Percentiles rank a stretch among this genome's conserved stretches.
These are phyloP conservation scores for Phataginus tricuspis DNA, from an alignment of 2,797 vertebrate species.

Conservation along the genomic window DNA sequence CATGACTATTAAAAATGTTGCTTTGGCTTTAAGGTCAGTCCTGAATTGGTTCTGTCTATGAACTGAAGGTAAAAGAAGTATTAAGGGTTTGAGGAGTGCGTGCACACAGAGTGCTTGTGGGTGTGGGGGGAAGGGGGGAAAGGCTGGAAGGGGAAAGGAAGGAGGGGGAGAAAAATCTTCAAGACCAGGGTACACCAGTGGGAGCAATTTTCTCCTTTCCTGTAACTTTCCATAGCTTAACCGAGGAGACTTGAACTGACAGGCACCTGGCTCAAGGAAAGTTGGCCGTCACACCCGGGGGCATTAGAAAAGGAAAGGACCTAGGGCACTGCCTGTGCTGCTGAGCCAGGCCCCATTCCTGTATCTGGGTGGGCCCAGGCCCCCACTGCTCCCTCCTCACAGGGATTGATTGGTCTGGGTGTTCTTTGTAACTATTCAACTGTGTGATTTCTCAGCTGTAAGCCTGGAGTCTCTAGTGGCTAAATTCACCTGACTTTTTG, in stretches of 20 bases:
- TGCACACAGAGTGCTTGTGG: not conserved
- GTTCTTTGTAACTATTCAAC: not conserved
- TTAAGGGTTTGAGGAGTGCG: conserved; percentile 51
- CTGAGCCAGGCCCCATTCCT: not conserved
- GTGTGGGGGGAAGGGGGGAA: not conserved
- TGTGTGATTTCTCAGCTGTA: conserved; percentile 4
- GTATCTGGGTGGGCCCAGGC: not conserved
- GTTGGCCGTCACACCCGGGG: not conserved
- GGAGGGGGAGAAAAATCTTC: not conserved
- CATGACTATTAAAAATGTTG: conserved; percentile 38
- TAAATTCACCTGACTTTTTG: conserved; percentile 40
- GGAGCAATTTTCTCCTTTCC: conserved; percentile 36
- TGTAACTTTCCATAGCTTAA: not conserved
- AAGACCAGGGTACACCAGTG: not conserved
- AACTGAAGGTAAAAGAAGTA: conserved; percentile 64
- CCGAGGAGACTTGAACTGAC: not conserved
- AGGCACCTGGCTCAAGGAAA: not conserved
- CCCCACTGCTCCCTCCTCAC: not conserved
- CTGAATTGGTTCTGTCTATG: conserved; percentile 30
- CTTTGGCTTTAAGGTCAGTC: conserved; percentile 67
- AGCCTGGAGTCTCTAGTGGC: conserved; percentile 20
- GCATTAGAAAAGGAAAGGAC: not conserved
- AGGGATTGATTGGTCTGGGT: not conserved
- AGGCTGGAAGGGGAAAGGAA: conserved; percentile 56
- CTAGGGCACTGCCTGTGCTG: not conserved